Evolutionary conservation across 2,888 invertebrate genomes (phyloP), one percentile per base, ranked within the genome.

Genomic region (Brachyptera risi): DNA sequence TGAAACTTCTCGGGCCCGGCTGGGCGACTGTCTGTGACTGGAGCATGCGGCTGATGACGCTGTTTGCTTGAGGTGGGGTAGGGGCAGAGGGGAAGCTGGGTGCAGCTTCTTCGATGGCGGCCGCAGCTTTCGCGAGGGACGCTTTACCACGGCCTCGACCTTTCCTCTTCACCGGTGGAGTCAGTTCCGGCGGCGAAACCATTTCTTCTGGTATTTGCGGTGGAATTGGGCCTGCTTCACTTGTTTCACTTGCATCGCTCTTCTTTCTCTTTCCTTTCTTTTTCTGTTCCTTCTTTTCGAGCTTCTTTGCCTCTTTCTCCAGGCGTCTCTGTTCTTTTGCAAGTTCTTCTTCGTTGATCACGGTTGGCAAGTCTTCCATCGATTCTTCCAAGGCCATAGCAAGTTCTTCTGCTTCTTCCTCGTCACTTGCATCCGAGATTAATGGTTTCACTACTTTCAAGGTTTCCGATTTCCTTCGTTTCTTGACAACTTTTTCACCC

Each of bases 31-130:
- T 74, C 65, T 78, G 78, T 1, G 78, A 73, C 67, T 83, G 82
- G 44, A 84, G 75, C 81, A 85, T 82, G 66, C 83, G 76, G 7
- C 83, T 83, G 49, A 85, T 84, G 5, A 85, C 83, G 40, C 64
- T 63, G 50, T 51, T 56, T 11, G 47, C 27, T 19, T 56, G 62
- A 38, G 56, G 19, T 15, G 57, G 47, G 24, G 56, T 1, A 19
- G 56, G 21, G 40, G 75, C 75, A 61, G 79, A 78, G 19, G 79
- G 76, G 65, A 79, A 81, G 2, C 79, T 75, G 67, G 79, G 1
- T 79, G 79, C 5, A 79, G 77, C 49, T 3, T 27, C 67, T 67
- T 77, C 81, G 59, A 75, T 77, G 49, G 70, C 80, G 62, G 74
- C 83, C 61, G 72, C 83, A 67, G 76, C 83, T 62, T 76, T 83